These are phyloP conservation scores for Cepphus grylle DNA, from an alignment of 2,113 vertebrate species.

Conservation along the genomic window DNA sequence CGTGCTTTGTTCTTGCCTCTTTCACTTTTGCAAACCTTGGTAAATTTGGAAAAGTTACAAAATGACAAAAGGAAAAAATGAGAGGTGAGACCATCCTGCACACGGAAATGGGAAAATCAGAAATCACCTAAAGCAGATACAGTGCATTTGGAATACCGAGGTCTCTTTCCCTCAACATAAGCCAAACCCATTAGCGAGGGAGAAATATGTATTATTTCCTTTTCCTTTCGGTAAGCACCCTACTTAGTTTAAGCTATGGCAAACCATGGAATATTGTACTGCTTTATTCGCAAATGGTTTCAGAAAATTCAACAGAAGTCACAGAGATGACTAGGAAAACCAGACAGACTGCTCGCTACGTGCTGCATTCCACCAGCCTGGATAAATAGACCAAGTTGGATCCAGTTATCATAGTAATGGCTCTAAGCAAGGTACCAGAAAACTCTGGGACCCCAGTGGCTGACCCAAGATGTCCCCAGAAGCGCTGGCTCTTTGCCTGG, in stretches of 20 bases:
- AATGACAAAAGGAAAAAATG: not conserved
- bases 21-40: not conserved
- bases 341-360: not conserved
- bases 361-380: not conserved
- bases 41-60: not conserved
- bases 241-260: not conserved
- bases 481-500: not conserved
- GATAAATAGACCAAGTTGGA: not conserved
- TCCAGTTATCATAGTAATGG: not conserved
- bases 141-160: not conserved
- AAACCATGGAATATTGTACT: not conserved
- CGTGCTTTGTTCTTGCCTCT: not conserved
- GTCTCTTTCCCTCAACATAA: not conserved
- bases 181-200: not conserved
- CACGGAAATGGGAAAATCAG: rapidly evolving
- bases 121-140: not conserved
- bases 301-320: not conserved
- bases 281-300: not conserved
- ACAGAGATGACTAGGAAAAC: not conserved
- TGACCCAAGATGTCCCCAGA: not conserved
- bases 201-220: not conserved
- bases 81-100: not conserved
- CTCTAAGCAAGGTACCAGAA: not conserved
- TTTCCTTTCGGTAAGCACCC: not conserved
- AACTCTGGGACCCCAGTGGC: not conserved